Base-by-base conservation (phyloP, 2,113 vertebrate genomes). In the Zapus hudsonius region DNA sequence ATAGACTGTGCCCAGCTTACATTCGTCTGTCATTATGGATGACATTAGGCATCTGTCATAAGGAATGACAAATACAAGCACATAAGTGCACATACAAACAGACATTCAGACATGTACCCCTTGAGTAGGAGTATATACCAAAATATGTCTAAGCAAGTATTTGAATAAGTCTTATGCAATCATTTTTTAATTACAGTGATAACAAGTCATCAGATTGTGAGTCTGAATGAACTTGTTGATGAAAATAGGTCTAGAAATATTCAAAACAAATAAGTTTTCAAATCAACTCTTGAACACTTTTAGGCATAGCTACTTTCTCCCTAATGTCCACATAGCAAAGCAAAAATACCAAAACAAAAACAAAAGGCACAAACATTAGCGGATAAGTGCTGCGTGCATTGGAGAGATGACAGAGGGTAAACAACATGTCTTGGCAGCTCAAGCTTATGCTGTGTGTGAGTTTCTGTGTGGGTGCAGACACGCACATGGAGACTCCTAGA, bases 81-180 rank as follows among this genome's bases (percentile, higher is more conserved):
- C 5, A 33, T 13, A 0, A 29, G 64, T 33, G 2, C n/a, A n/a
- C 6, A 42, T 3, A 27, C 3, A n/a, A 4, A 4, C 2, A 22
- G 27, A 27, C 20, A 42, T n/a, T n/a, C 0, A 55, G 38, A 42
- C 0, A 11, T 8, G 1, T 20, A 3, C 4, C 42, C n/a, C 47
- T 91, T 82, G 12, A 67, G 20, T 9, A 38, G 4, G 7, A 78
- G 7, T n/a, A 25, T 29, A 73, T 22, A 20, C 25, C 36, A 44
- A 91, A 69, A 76, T 47, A 23, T 1, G 57, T 63, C 15, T n/a
- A 70, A 64, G 5, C 2, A 47, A 86, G 7, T 10, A 80, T 64
- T 79, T 61, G 52, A 64, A 63, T 0, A 84, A 44, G 12, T 79
- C 3, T 47, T 40, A 57, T 3, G 6, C 0, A 72, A 57, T 66